Percentiles rank a stretch among this genome's conserved stretches.
These are phyloP conservation scores for Rhaphigaster nebulosa DNA, from an alignment of 2,888 invertebrate genomes.

Conservation along the genomic window DNA sequence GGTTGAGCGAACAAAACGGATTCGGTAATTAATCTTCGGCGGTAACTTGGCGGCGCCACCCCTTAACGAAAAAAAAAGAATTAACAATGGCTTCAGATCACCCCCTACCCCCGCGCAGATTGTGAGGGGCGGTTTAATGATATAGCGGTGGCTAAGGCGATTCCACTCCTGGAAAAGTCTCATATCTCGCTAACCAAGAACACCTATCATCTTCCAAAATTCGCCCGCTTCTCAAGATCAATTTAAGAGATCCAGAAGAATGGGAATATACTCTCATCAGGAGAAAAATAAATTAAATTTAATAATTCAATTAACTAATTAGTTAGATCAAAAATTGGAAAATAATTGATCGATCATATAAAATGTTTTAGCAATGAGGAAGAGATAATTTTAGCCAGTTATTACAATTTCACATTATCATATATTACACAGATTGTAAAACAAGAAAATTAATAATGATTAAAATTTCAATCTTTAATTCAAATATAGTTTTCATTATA, in stretches of 20 bases:
- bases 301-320: no score
- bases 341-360: no score
- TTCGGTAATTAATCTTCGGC: conserved; percentile 48
- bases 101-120: conserved; percentile 17
- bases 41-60: conserved; percentile 25
- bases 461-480: no score
- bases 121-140: conserved; percentile 27
- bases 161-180: conserved; percentile 5
- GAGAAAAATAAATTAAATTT: no score
- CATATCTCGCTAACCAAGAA: conserved; percentile 20
- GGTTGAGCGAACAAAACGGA: conserved; percentile 38
- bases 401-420: no score
- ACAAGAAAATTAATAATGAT: no score
- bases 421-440: no score
- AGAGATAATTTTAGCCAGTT: no score
- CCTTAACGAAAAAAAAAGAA: conserved; percentile 8
- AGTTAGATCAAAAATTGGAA: no score
- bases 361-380: no score
- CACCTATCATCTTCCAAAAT: not conserved
- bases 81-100: conserved; percentile 44
- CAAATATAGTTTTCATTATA: no score
- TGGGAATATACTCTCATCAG: not conserved
- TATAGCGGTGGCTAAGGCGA: conserved; percentile 12
- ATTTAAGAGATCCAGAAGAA: not conserved
- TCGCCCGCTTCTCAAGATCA: not conserved